Base-by-base conservation (phyloP, 1,140 invertebrate species). In the Varroa destructor region DNA sequence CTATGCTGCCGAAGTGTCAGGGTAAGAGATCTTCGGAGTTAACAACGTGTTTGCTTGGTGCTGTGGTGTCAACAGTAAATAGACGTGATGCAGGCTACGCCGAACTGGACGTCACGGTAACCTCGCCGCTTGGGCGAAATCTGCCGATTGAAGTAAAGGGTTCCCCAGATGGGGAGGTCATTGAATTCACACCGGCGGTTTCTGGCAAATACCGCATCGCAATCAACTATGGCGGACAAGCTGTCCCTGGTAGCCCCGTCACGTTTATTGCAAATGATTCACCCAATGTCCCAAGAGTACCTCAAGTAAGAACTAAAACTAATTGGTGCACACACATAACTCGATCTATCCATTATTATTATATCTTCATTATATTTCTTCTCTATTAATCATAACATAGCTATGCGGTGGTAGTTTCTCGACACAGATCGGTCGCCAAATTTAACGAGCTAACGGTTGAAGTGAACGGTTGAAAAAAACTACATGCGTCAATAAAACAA, bases 161-260 rank as follows among this genome's bases (percentile, higher is more conserved):
- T 12, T 83, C 89, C 6, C 84, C 85, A 43, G 88, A 90, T 73
- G 82, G 85, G 25, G 84, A 86, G 75, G 82, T 87, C 75, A 86
- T 96, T 61, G 88, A 91, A 75, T 90, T 96, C 77, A 84, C 88
- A 57, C 93, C 93, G 2, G 87, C 86, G 1, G 84, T 91, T 70
- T 87, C 92, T 40, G 93, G 93, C 74, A 88, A 89, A 76, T 95
- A 96, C 77, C 87, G 90, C 79, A 86, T 97, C 56, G 87, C 87
- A 71, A 85, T 96, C 6, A 88, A 86, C 43, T 94, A 93, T 77
- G 93, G 91, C 74, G 89, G 90, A 54, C 85, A 85, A 74, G 81
- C 83, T 74, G 79, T 85, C 1, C 81, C 82, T 73, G 82, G 82
- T 80, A 75, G 76, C 42, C 77, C 76, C n/a, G 71, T 78, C 43